Evolutionary conservation across 2,888 invertebrate species (phyloP).

Genomic region (Pterostichus niger): DNA sequence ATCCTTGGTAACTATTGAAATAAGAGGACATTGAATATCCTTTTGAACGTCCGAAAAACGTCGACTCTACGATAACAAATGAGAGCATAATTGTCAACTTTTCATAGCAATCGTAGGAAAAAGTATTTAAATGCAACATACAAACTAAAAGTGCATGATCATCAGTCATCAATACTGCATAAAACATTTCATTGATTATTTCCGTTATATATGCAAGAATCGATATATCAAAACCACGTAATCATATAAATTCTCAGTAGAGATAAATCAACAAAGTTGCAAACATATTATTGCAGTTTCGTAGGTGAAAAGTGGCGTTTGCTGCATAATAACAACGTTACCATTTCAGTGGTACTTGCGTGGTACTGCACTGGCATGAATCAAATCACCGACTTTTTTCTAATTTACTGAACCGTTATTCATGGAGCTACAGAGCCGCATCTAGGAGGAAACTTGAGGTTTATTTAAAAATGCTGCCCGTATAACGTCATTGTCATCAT

Average conservation of each 20-base stretch:
- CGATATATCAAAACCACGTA: slow-evolving; percentile 31
- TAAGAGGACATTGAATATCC: too few relatives aligned
- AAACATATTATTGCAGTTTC: slow-evolving; percentile 31
- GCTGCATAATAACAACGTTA: slow-evolving; percentile 29
- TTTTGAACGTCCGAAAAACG: too few relatives aligned
- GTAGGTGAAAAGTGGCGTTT: slow-evolving; percentile 40
- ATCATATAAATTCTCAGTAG: slow-evolving; percentile 12
- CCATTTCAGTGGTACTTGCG: slow-evolving; percentile 18
- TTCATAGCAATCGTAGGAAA: too few relatives aligned
- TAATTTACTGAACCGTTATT: slow-evolving; percentile 18
- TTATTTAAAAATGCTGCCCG: too few relatives aligned
- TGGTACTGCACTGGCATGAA: slow-evolving; percentile 9
- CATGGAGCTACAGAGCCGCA: neutral
- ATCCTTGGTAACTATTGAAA: too few relatives aligned
- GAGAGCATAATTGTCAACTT: too few relatives aligned
- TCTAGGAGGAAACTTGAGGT: too few relatives aligned
- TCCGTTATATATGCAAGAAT: slow-evolving; percentile 12
- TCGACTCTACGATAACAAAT: too few relatives aligned
- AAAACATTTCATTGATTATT: slow-evolving; percentile 25
- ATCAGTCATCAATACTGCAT: neutral
- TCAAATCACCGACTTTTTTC: slow-evolving; percentile 32
- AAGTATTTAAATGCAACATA: too few relatives aligned
- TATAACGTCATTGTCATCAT: too few relatives aligned
- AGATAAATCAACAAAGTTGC: slow-evolving; percentile 19
- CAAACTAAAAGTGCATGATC: too few relatives aligned